Evolutionary conservation across 2,797 vertebrate species (phyloP), one percentile per base, ranked within the genome.

Genomic region (Meda fulgida): DNA sequence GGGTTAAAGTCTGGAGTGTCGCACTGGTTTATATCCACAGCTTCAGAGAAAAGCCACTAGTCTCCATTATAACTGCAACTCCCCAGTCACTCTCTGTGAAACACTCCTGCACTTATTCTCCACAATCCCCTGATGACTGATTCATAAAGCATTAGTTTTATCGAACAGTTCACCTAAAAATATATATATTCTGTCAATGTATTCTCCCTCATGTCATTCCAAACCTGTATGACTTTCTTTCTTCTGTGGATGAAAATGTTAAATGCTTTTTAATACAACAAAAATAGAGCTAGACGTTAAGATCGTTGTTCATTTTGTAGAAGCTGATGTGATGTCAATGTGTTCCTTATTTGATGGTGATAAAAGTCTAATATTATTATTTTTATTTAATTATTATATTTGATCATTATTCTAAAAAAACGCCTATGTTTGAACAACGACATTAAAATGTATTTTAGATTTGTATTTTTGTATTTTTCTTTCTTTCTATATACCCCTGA

Each of bases 21-120:
- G 48, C 13, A 21, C 58, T 86, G 89, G 86, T 90, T 92, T 89
- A 88, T 89, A 90, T 89, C 88, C 73, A 90, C 83, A 79, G 88
- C 77, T 86, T 91, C 89, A 89, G 86, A 90, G 90, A 89, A 92
- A 87, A 90, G 84, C 89, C 85, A 75, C 89, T 76, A 88, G 90
- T 86, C 90, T 85, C 89, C 89, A 89, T 93, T 91, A 91, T 91
- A 93, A 92, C 91, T 92, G 91, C 89, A 86, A 90, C 87, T 78
- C 85, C 60, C 67, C 51, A 16, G 36, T 55, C 43, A 19, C 26
- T 66, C 72, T 71, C 40, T 78, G 46, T 78, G 46, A 73, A 67
- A 76, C 88, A 84, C 71, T 84, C 81, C 84, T 91, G 85, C 88
- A 85, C 91, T 92, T 87, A 89, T 80, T 63, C 43, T 18, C 85